Base-by-base conservation (phyloP, 2,113 vertebrate genomes). In the Sapayoa aenigma region DNA sequence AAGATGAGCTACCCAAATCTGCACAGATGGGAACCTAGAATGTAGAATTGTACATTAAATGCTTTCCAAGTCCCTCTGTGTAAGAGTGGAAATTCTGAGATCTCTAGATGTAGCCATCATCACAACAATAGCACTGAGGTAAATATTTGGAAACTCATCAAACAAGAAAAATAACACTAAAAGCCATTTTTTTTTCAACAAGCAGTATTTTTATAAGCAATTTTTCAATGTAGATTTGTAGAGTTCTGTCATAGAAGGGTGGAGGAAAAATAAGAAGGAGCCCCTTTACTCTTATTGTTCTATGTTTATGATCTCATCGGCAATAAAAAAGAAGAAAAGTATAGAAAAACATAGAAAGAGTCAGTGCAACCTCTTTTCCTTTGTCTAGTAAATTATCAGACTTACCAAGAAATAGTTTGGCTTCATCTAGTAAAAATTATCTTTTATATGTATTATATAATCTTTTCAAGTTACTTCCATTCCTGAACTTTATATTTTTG, bases 101-200 rank as follows among this genome's bases (percentile, higher is more conserved):
- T 68, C 2, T 42, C 23, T 62, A 44, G 39, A 35, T 46, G 10
- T 41, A 69, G 5, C 9, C 39, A 41, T 52, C 42, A 58, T n/a
- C n/a, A n/a, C n/a, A 81, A 68, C 9, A 44, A 69, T 30, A 4
- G 5, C 17, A 5, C 5, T 33, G 44, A 81, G 39, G 7, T 14
- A 66, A 14, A 3, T 60, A n/a, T 46, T 69, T 65, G 27, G 63
- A 87, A 84, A 85, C 12, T 56, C 30, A 42, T 69, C 13, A 69
- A 55, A 66, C 5, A 50, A 62, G 52, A 60, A 28, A 72, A 44
- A 41, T 5, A 35, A 41, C 35, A 19, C 6, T 33, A 27, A 81
- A 77, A 73, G 4, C 0, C 0, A 17, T 30, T 69, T 59, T 1
- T 60, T 3, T 52, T 82, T 82, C 41, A 88, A 33, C 2, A n/a